These are phyloP conservation scores for Dynastes grantii DNA, from an alignment of 2,888 invertebrate genomes.

Conservation along the genomic window DNA sequence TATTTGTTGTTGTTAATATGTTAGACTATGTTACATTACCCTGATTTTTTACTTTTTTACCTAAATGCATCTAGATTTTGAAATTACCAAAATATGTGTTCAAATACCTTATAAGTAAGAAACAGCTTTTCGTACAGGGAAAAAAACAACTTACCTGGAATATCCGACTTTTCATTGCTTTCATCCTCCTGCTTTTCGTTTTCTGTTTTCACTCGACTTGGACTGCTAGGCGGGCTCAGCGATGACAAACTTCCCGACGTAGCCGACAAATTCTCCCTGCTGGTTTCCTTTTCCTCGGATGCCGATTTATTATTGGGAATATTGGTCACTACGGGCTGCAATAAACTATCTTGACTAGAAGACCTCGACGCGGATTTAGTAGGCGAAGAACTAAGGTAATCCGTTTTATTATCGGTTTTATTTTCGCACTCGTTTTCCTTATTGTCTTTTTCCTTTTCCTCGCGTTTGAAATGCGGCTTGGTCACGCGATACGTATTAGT, in stretches of 20 bases:
- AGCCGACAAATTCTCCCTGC: conserved; percentile 67
- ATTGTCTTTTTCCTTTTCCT: conserved; percentile 41
- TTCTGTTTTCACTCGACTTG: conserved; percentile 69
- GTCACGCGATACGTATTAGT: conserved; percentile 50
- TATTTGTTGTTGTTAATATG: too few species aligned
- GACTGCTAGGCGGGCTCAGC: conserved; percentile 69
- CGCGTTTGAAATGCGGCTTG: conserved; percentile 45
- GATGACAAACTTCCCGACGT: conserved; percentile 70
- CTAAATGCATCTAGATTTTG: too few species aligned
- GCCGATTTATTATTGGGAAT: conserved; percentile 73
- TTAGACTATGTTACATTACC: too few species aligned
- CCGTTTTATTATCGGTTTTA: conserved; percentile 42
- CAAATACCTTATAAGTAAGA: too few species aligned
- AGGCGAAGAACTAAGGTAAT: conserved; percentile 27
- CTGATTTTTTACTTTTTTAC: too few species aligned
- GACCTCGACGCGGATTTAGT: conserved; percentile 54
- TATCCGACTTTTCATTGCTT: conserved; percentile 72
- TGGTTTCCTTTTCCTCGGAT: conserved; percentile 67
- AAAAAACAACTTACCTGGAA: conserved; percentile 59
- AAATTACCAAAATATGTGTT: too few species aligned
- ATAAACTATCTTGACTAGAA: conserved; percentile 59
- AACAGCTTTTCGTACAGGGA: too few species aligned
- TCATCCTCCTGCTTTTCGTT: conserved; percentile 74
- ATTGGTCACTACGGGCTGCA: conserved; percentile 60
- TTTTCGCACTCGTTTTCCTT: conserved; percentile 42